phyloP scores from a whole-genome alignment of 1,140 invertebrate species.

The Apolygus lucorum region DNA sequence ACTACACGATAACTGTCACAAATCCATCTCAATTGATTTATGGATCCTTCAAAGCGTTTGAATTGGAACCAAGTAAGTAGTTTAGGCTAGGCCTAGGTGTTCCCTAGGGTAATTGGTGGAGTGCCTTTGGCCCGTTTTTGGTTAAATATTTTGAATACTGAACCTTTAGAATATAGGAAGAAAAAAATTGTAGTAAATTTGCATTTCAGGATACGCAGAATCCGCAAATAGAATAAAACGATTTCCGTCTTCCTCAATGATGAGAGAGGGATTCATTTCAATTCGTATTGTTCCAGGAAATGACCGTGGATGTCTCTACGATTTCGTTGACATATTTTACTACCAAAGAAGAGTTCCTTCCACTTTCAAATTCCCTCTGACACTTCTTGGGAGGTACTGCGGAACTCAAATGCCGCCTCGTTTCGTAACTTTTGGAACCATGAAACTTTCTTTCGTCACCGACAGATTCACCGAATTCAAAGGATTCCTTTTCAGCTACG shows the following conservation, averaged over 20 bases:
- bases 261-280: too few species aligned
- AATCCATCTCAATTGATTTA: conserved; percentile 42
- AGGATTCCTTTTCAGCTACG: background rate
- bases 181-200: too few species aligned
- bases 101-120: too few species aligned
- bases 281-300: background rate
- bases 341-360: background rate
- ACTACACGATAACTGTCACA: conserved; percentile 51
- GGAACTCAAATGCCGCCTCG: background rate
- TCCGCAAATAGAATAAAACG: too few species aligned
- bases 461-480: background rate
- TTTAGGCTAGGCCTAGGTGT: too few species aligned
- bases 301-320: background rate
- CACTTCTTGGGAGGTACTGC: background rate
- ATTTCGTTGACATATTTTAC: background rate
- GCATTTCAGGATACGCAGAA: too few species aligned
- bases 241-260: too few species aligned
- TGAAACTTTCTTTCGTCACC: background rate
- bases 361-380: too few species aligned
- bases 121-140: too few species aligned
- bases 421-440: background rate
- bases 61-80: conserved; percentile 42
- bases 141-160: too few species aligned
- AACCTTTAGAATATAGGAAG: too few species aligned
- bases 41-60: conserved; percentile 46